These are phyloP conservation scores for Labia minor DNA, from an alignment of 2,888 invertebrate genomes.

Conservation along the genomic window DNA sequence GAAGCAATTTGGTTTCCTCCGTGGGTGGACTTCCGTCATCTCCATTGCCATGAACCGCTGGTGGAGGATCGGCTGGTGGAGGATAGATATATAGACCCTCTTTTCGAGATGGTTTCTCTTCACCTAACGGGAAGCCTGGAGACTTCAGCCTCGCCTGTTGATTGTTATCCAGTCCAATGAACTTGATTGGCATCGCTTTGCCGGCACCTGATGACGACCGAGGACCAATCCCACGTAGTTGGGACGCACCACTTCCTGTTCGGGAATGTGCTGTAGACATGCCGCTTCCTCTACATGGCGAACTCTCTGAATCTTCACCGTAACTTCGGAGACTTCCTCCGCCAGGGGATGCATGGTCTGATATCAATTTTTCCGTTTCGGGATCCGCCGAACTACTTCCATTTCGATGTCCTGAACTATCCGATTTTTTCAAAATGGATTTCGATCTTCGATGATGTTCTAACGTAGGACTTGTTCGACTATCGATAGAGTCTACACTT, in stretches of 20 bases:
- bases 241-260: slow-evolving; percentile 45
- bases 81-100: slow-evolving; percentile 42
- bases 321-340: slow-evolving; percentile 14
- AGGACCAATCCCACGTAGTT: slow-evolving; percentile 23
- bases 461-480: slow-evolving; percentile 48
- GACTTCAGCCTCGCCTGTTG: slow-evolving; percentile 28
- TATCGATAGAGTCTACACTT: slow-evolving; percentile 59
- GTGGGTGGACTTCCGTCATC: slow-evolving; percentile 39
- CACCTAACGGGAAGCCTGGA: slow-evolving; percentile 36
- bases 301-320: slow-evolving; percentile 14
- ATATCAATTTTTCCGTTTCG: slow-evolving; percentile 63
- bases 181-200: slow-evolving; percentile 33
- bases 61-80: slow-evolving; percentile 35
- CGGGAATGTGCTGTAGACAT: slow-evolving; percentile 33
- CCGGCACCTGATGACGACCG: slow-evolving; percentile 30
- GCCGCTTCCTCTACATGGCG: slow-evolving; percentile 40
- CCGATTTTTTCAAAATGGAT: slow-evolving; percentile 67
- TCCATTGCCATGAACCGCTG: slow-evolving; percentile 27
- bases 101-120: slow-evolving; percentile 36
- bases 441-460: slow-evolving; percentile 58
- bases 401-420: slow-evolving; percentile 42
- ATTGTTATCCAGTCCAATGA: slow-evolving; percentile 33
- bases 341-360: slow-evolving; percentile 36
- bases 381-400: slow-evolving; percentile 46
- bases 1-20: slow-evolving; percentile 39